phyloP scores from a whole-genome alignment of 2,888 invertebrate genomes.

The Oxytorus armatus region DNA sequence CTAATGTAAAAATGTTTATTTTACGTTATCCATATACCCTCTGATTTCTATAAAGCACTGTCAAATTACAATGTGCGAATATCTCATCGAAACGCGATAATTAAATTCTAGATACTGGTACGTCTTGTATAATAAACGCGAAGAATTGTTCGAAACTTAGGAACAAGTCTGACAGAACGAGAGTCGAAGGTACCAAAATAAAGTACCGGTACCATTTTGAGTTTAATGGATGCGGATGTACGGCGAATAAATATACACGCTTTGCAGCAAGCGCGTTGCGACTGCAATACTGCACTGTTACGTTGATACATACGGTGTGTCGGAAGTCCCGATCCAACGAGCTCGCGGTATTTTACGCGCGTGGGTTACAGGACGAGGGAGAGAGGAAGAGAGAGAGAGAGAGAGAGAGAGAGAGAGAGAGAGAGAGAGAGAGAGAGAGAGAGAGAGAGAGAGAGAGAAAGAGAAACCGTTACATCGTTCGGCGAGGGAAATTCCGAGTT shows the following conservation, averaged over 20 bases:
- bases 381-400: constrained; percentile 1
- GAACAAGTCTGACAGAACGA: no score
- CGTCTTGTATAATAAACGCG: no score
- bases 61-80: no score
- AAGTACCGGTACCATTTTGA: constrained; percentile 10
- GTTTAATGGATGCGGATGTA: constrained; percentile 21
- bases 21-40: no score
- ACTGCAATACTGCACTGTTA: constrained; percentile 34
- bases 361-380: constrained; percentile 63
- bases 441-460: neutral
- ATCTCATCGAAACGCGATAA: no score
- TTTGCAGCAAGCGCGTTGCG: constrained; percentile 48
- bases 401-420: constrained; percentile 4
- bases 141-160: no score
- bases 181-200: constrained; percentile 3
- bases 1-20: no score
- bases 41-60: no score
- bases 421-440: neutral
- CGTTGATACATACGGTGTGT: constrained; percentile 41
- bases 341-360: constrained; percentile 61
- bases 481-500: constrained; percentile 60
- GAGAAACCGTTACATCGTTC: constrained; percentile 62
- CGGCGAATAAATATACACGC: constrained; percentile 22
- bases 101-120: no score
- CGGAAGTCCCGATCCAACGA: constrained; percentile 57